These are phyloP conservation scores for Drosophila auraria DNA, from an alignment of 1,140 invertebrate genomes.

Conservation along the genomic window DNA sequence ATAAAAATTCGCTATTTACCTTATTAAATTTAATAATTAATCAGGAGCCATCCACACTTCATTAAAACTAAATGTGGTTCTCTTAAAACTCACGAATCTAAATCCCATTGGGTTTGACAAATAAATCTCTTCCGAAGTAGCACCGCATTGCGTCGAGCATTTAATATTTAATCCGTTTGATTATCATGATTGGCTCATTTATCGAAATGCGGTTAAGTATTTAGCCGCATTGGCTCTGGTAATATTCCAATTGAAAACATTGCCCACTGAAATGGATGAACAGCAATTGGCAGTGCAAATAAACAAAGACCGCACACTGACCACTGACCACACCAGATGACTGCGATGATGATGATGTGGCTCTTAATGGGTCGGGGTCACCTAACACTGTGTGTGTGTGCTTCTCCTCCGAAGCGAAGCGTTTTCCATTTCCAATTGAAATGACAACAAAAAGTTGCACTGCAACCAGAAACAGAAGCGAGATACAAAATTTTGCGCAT, in stretches of 20 bases:
- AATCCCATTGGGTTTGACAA: not conserved
- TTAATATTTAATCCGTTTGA: slow-evolving; percentile 36
- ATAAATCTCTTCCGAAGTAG: not conserved
- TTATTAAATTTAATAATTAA: not conserved
- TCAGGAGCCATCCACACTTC: not conserved
- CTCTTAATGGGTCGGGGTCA: slow-evolving; percentile 20
- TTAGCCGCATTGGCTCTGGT: slow-evolving; percentile 20
- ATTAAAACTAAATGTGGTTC: not conserved
- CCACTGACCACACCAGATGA: slow-evolving; percentile 11
- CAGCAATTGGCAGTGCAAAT: slow-evolving; percentile 22
- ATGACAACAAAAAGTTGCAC: slow-evolving; percentile 9
- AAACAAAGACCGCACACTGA: slow-evolving; percentile 29
- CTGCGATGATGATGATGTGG: not conserved
- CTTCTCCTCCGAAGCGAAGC: not conserved
- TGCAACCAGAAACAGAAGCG: slow-evolving; percentile 9
- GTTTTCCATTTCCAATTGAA: slow-evolving; percentile 10
- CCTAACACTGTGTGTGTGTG: not conserved
- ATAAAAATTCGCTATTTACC: not conserved
- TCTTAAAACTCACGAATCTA: not conserved
- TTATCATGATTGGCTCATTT: slow-evolving; percentile 31
- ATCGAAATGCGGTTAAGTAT: slow-evolving; percentile 42
- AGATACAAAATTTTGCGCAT: slow-evolving; percentile 16
- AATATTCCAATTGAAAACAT: slow-evolving; percentile 49
- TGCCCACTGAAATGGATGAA: slow-evolving; percentile 25
- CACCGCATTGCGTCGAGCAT: slow-evolving; percentile 18